A percentile compares a stretch with the other conserved stretches of the same genome.
phyloP scores from a whole-genome alignment of 2,888 invertebrate genomes.

The Graphium colonna region DNA sequence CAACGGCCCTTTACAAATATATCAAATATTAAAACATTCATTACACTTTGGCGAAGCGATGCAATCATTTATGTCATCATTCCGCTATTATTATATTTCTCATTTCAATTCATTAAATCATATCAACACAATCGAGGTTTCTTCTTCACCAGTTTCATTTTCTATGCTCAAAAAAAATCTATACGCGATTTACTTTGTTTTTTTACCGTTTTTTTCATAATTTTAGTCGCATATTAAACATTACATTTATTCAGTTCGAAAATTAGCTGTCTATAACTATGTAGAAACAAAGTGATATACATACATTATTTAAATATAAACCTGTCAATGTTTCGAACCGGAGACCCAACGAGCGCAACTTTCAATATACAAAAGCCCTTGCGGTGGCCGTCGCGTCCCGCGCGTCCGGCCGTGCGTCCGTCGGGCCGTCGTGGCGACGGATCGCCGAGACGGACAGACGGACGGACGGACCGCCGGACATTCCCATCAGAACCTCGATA shows the following conservation, averaged over 20 bases:
- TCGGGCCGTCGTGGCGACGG: neutral
- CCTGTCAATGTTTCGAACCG: neutral
- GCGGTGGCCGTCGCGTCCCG: neutral
- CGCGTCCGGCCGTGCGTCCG: neutral
- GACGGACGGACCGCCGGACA: too few relatives aligned
- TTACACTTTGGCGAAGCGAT: too few relatives aligned
- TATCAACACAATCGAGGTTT: neutral
- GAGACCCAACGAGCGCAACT: neutral
- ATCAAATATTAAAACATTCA: too few relatives aligned
- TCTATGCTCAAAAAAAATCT: neutral
- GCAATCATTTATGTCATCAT: too few relatives aligned
- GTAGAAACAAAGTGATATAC: constrained; percentile 41
- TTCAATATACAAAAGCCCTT: too few relatives aligned
- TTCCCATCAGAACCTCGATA: constrained; percentile 39
- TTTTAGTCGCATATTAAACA: neutral
- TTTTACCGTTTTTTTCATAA: constrained; percentile 30
- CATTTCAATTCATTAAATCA: too few relatives aligned
- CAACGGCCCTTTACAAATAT: neutral
- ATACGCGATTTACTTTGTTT: constrained; percentile 8
- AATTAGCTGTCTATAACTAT: constrained; percentile 42
- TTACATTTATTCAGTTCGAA: constrained; percentile 37
- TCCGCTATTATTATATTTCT: neutral
- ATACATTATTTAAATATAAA: constrained; percentile 38
- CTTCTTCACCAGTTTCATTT: neutral
- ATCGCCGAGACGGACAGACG: neutral